Conservation (phyloP, 1,140 invertebrate genomes). For the Ephestia elutella region DNA sequence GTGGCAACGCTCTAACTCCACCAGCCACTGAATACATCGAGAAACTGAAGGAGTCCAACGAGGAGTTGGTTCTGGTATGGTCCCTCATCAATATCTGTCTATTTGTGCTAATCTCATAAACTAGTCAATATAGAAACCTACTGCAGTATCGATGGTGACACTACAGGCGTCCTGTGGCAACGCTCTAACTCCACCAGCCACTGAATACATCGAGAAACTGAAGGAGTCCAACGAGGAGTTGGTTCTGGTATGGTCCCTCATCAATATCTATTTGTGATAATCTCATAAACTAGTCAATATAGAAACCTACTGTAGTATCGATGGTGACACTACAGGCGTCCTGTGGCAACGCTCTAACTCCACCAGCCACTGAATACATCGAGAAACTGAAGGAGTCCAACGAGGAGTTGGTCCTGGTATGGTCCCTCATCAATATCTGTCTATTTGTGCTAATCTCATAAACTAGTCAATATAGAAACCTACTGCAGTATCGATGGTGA, state of each 20-base stretch:
- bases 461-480: no score
- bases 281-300: no score
- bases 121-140: no score
- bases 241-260: conserved; percentile 42
- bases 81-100: no score
- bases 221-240: conserved; percentile 30
- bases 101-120: no score
- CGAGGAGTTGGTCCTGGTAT: conserved; percentile 36
- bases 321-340: conserved; percentile 17
- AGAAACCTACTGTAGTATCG: conserved; percentile 31
- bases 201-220: conserved; percentile 31
- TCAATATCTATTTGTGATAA: not conserved
- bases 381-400: conserved; percentile 29
- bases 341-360: conserved; percentile 12
- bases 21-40: conserved; percentile 31
- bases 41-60: conserved; percentile 24
- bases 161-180: conserved; percentile 3
- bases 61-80: conserved; percentile 40
- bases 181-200: conserved; percentile 22
- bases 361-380: conserved; percentile 26
- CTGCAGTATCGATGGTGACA: conserved; percentile 27
- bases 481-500: conserved; percentile 27
- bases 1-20: conserved; percentile 12
- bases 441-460: not conserved
- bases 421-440: no score